Percentiles rank a stretch among this genome's conserved stretches.
Evolutionary conservation across 2,888 invertebrate genomes (phyloP).

Genomic region (Automeris io): DNA sequence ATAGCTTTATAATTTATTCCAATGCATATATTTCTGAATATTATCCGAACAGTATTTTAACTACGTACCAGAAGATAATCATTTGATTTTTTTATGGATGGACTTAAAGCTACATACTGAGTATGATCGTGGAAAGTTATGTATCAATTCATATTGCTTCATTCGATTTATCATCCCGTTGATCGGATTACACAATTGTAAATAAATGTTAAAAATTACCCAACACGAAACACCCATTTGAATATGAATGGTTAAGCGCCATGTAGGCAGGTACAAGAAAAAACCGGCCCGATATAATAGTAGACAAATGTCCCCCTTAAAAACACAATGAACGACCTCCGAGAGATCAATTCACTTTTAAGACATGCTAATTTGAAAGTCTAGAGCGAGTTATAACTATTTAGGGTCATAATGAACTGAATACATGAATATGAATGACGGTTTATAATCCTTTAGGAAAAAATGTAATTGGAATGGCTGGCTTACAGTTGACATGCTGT

Average conservation of each 20-base stretch:
- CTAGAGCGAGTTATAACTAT: slow-evolving; percentile 49
- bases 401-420: slow-evolving; percentile 35
- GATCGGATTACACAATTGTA: slow-evolving; percentile 66
- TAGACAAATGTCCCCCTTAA: slow-evolving; percentile 68
- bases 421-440: slow-evolving; percentile 37
- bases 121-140: slow-evolving; percentile 32
- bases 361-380: slow-evolving; percentile 67
- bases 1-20: too few species aligned
- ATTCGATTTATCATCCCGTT: slow-evolving; percentile 48
- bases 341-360: slow-evolving; percentile 61
- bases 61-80: too few species aligned
- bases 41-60: too few species aligned
- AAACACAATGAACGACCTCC: slow-evolving; percentile 64
- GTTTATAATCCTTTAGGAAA: not conserved
- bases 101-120: too few species aligned
- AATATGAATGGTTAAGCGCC: slow-evolving; percentile 75
- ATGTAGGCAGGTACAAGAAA: slow-evolving; percentile 72
- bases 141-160: slow-evolving; percentile 42
- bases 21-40: too few species aligned
- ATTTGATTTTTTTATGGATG: too few species aligned
- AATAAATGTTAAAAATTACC: slow-evolving; percentile 69
- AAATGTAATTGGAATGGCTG: slow-evolving; percentile 5
- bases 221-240: slow-evolving; percentile 66
- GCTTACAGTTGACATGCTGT: too few species aligned
- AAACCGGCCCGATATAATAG: slow-evolving; percentile 70